phyloP scores from a whole-genome alignment of 2,888 invertebrate species.

The Oeneis ivallda region DNA sequence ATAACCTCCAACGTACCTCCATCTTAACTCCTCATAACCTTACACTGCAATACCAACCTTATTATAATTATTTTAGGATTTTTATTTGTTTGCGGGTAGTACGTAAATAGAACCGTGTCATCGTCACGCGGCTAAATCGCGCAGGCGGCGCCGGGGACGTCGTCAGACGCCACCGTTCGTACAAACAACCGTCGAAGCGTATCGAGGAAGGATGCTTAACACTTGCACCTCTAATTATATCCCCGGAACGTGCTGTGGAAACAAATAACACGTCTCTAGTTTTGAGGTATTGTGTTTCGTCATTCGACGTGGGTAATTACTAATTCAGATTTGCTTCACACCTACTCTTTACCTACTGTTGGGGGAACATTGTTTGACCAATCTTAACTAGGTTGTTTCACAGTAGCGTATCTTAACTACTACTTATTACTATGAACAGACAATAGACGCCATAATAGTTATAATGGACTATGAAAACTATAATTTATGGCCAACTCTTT shows the following conservation, averaged over 20 bases:
- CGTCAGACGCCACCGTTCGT: conserved; percentile 69
- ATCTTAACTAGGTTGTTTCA: background rate
- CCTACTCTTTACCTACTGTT: background rate
- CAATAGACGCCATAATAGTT: too few species aligned
- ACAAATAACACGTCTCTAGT: conserved; percentile 54
- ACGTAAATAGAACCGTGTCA: conserved; percentile 50
- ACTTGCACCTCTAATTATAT: conserved; percentile 78
- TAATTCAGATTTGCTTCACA: conserved; percentile 23
- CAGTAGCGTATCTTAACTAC: too few species aligned
- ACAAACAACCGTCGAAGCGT: conserved; percentile 72
- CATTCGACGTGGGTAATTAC: conserved; percentile 30
- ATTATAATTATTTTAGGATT: conserved; percentile 37
- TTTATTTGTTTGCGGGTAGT: conserved; percentile 39
- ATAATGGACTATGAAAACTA: too few species aligned
- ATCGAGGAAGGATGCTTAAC: conserved; percentile 77
- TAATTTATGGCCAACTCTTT: too few species aligned
- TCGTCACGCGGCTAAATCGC: conserved; percentile 57
- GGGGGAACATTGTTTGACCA: background rate
- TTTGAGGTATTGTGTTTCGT: conserved; percentile 34
- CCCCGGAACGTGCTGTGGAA: conserved; percentile 64
- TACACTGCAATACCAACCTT: conserved; percentile 41
- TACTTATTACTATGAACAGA: too few species aligned
- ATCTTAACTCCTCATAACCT: conserved; percentile 4
- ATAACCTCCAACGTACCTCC: conserved; percentile 13
- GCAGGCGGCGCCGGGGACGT: conserved; percentile 77